phyloP scores from a whole-genome alignment of 1,140 invertebrate genomes.

The Heterodera carotae region DNA sequence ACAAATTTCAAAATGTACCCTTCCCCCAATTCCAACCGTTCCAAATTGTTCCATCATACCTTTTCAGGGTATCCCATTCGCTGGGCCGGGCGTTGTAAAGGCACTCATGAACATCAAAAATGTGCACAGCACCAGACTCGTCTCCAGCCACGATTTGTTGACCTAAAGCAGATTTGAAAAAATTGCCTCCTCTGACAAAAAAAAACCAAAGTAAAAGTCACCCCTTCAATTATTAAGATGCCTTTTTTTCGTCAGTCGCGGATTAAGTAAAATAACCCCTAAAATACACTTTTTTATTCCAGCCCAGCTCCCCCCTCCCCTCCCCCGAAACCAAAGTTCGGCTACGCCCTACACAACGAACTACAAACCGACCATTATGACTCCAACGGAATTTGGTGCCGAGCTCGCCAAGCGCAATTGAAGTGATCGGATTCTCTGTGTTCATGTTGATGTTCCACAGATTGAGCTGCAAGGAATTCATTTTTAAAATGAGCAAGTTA shows the following conservation, averaged over 20 bases:
- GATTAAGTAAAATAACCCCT: no score
- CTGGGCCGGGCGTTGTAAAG: slow-evolving; percentile 44
- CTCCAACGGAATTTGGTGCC: slow-evolving; percentile 40
- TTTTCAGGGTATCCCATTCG: slow-evolving; percentile 48
- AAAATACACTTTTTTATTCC: no score
- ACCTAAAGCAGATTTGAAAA: no score
- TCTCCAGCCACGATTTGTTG: slow-evolving; percentile 49
- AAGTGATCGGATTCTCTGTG: slow-evolving; percentile 44
- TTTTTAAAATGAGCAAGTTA: no score
- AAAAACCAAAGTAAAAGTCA: no score
- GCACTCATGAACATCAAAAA: slow-evolving; percentile 54
- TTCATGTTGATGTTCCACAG: slow-evolving; percentile 55
- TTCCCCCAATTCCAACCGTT: no score
- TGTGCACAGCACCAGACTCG: slow-evolving; percentile 37
- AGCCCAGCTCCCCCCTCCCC: no score
- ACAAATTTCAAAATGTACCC: no score
- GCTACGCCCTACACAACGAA: no score
- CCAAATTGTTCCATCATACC: not conserved
- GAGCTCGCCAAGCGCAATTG: slow-evolving; percentile 33
- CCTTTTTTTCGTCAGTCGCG: no score
- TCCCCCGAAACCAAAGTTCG: no score
- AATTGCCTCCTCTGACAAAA: no score
- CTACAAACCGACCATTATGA: slow-evolving; percentile 37
- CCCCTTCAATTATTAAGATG: slow-evolving; percentile 39
- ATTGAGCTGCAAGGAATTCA: slow-evolving; percentile 43